These are phyloP conservation scores for Octodon degus DNA, from an alignment of 2,113 vertebrate genomes.

Conservation along the genomic window DNA sequence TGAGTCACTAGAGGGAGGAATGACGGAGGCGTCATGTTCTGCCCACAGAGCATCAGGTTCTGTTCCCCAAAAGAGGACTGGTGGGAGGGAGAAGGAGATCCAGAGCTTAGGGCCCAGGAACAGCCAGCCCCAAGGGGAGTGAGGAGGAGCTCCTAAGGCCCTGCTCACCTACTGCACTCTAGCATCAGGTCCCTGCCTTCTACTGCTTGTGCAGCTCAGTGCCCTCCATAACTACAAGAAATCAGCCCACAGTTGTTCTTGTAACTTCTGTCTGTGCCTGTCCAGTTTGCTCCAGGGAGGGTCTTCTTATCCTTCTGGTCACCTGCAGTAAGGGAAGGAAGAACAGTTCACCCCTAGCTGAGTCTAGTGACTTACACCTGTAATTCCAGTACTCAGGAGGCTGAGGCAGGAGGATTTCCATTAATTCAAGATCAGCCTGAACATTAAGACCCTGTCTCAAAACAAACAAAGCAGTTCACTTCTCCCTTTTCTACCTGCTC, in stretches of 20 bases:
- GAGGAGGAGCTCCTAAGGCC: constrained; percentile 6
- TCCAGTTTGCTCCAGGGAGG: neutral
- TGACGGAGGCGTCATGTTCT: constrained; percentile 71
- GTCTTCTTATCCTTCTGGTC: constrained; percentile 3
- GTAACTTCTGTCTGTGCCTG: neutral
- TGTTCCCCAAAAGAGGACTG: constrained; percentile 70
- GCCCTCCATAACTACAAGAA: neutral
- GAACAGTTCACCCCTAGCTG: neutral
- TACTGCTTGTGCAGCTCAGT: neutral
- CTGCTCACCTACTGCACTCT: neutral
- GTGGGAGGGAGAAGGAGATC: constrained; percentile 64
- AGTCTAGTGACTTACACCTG: neutral
- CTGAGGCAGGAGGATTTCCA: neutral
- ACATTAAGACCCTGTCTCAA: neutral
- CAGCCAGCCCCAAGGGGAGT: neutral
- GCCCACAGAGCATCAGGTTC: constrained; percentile 68
- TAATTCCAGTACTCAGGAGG: neutral
- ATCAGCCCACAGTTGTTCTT: neutral
- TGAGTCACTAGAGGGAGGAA: constrained; percentile 79
- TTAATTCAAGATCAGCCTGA: neutral
- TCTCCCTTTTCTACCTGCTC: neutral
- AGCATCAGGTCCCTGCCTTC: neutral
- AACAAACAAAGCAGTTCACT: neutral
- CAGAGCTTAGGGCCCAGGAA: neutral
- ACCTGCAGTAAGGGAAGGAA: neutral